These are phyloP conservation scores for Drosophila cognata DNA, from an alignment of 2,888 invertebrate species.

Conservation along the genomic window DNA sequence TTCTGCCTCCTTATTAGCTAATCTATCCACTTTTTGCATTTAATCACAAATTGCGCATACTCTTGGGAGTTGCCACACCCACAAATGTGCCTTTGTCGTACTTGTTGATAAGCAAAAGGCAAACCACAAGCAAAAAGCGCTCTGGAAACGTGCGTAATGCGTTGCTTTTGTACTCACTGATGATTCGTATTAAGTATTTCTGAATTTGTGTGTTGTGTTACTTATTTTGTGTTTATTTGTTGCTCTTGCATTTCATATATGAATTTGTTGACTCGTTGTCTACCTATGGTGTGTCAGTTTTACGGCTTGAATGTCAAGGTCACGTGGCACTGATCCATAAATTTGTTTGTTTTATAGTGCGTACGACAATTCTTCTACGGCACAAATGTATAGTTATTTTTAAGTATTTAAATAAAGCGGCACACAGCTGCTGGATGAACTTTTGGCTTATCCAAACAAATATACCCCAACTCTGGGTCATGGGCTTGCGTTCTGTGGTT, in stretches of 20 bases:
- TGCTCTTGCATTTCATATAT: background rate
- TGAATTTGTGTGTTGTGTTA: background rate
- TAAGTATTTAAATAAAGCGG: background rate
- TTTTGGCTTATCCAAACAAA: background rate
- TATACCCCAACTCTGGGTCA: background rate
- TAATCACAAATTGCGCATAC: conserved; percentile 4
- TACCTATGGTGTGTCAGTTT: conserved; percentile 33
- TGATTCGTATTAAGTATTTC: background rate
- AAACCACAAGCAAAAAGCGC: conserved; percentile 5
- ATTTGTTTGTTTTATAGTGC: conserved; percentile 31
- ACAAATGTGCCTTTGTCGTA: conserved; percentile 16
- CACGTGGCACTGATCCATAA: conserved; percentile 41
- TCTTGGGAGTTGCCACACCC: conserved; percentile 3
- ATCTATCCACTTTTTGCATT: background rate
- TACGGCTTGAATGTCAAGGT: conserved; percentile 68
- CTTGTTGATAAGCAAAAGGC: conserved; percentile 37
- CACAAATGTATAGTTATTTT: conserved; percentile 2
- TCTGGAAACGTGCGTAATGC: conserved; percentile 39
- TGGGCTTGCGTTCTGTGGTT: background rate
- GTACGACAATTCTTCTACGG: conserved; percentile 3
- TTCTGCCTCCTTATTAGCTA: background rate
- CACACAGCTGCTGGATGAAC: conserved; percentile 9
- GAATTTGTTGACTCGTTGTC: conserved; percentile 11
- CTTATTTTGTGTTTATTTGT: conserved; percentile 5
- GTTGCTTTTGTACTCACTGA: conserved; percentile 1